Evolutionary conservation across 2,888 invertebrate genomes (phyloP).

Genomic region (Hybos culiciformis): DNA sequence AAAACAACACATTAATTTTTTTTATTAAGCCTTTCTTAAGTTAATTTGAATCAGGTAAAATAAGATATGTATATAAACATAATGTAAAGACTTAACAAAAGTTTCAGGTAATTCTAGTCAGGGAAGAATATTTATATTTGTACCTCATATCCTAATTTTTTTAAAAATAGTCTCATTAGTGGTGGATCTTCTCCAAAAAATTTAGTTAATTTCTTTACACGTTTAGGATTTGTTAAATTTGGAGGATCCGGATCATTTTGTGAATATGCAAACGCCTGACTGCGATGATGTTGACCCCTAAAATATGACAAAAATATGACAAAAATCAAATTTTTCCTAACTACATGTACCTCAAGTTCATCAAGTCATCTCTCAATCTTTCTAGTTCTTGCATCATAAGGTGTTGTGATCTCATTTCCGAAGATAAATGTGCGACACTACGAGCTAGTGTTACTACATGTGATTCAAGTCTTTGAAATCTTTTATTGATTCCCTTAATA

Average conservation of each 20-base stretch:
- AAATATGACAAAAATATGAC: too few species aligned
- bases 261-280: constrained; percentile 23
- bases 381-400: constrained; percentile 84
- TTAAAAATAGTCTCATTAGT: constrained; percentile 72
- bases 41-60: neutral
- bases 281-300: constrained; percentile 12
- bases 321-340: neutral
- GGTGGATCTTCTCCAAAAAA: constrained; percentile 92
- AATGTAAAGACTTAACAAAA: neutral
- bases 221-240: constrained; percentile 69
- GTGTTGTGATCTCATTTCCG: constrained; percentile 82
- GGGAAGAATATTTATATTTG: too few species aligned
- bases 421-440: constrained; percentile 80
- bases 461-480: constrained; percentile 77
- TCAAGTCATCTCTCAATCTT: constrained; percentile 67
- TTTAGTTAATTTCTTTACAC: constrained; percentile 78
- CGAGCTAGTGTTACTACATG: constrained; percentile 83
- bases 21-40: neutral
- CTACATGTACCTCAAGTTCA: constrained; percentile 30
- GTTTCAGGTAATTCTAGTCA: too few species aligned
- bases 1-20: neutral
- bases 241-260: constrained; percentile 45
- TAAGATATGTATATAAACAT: neutral
- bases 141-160: constrained; percentile 86
- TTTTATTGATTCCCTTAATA: constrained; percentile 65